phyloP scores from a whole-genome alignment of 2,113 vertebrate genomes.

The Bubo bubo region DNA sequence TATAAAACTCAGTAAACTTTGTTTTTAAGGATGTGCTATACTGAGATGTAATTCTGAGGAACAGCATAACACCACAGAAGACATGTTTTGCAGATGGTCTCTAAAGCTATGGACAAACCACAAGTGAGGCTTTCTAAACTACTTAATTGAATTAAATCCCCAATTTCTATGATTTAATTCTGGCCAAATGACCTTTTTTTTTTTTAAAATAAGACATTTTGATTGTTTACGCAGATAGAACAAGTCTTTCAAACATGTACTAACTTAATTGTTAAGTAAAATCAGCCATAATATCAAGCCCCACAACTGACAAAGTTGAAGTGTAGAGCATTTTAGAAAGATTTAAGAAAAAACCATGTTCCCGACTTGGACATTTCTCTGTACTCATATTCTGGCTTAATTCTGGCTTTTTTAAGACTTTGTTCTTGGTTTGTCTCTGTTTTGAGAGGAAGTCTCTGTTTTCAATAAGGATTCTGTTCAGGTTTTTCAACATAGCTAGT shows the following conservation, averaged over 20 bases:
- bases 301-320: neutral
- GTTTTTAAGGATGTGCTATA: neutral
- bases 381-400: neutral
- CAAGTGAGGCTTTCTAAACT: neutral
- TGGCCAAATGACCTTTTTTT: neutral
- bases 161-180: neutral
- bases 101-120: neutral
- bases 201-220: neutral
- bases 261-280: neutral
- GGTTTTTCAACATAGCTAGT: neutral
- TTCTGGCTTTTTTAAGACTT: neutral
- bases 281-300: neutral
- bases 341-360: neutral
- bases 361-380: fast-evolving
- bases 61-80: neutral
- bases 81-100: neutral
- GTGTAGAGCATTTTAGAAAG: neutral
- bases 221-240: neutral
- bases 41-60: neutral
- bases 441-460: neutral
- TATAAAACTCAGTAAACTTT: neutral
- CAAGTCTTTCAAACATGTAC: neutral
- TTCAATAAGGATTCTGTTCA: neutral
- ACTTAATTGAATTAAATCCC: neutral
- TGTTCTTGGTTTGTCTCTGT: neutral